phyloP scores from a whole-genome alignment of 1,140 invertebrate genomes.

The Drosophila triauraria region DNA sequence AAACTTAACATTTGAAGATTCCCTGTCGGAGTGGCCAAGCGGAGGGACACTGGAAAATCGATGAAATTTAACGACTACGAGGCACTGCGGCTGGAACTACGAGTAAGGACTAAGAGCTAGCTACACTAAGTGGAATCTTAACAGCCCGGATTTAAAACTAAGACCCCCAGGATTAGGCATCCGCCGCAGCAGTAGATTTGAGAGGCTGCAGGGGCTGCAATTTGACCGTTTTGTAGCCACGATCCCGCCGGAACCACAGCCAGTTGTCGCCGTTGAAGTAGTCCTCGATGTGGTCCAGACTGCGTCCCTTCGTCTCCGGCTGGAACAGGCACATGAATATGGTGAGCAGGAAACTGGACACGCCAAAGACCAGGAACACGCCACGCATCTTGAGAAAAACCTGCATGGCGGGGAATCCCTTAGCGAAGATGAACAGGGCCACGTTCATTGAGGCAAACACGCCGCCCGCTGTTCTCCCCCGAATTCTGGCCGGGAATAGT shows the following conservation, averaged over 20 bases:
- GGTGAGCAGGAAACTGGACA: constrained; percentile 88
- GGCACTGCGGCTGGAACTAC: constrained; percentile 37
- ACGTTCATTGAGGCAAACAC: constrained; percentile 90
- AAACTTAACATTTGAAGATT: constrained; percentile 43
- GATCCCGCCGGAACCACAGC: constrained; percentile 86
- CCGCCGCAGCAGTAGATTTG: constrained; percentile 10
- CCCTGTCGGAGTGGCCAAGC: constrained; percentile 26
- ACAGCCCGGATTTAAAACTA: constrained; percentile 49
- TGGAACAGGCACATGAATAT: constrained; percentile 90
- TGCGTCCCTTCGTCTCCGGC: constrained; percentile 93
- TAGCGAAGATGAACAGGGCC: constrained; percentile 90
- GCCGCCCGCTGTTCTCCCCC: constrained; percentile 88
- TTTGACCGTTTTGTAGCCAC: constrained; percentile 72
- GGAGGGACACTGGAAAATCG: constrained; percentile 51
- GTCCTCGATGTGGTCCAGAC: constrained; percentile 92
- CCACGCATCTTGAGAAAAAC: constrained; percentile 87
- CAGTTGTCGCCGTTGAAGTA: constrained; percentile 89
- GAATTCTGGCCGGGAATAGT: constrained; percentile 88
- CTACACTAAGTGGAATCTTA: constrained; percentile 48
- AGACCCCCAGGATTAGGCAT: constrained; percentile 18
- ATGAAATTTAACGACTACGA: constrained; percentile 37
- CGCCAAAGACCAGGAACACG: constrained; percentile 90
- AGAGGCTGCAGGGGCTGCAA: constrained; percentile 48
- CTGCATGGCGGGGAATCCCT: constrained; percentile 89
- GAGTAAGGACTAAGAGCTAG: constrained; percentile 40